Evolutionary conservation across 1,140 invertebrate species (phyloP), one percentile per base, ranked within the genome.

Genomic region (Meloidogyne hapla): DNA sequence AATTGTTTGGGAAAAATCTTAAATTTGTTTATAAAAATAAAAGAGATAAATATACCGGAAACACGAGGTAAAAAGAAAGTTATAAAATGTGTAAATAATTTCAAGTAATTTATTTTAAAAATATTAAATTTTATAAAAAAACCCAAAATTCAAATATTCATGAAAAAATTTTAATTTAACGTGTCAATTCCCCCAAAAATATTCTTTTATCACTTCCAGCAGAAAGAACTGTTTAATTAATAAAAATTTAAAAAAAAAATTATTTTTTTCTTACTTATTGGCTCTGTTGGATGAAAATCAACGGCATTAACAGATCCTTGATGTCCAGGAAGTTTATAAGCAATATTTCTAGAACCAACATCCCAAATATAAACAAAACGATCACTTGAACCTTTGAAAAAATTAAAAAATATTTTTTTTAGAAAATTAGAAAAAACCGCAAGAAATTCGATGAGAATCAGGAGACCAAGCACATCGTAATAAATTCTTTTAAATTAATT

Each of bases 241-340:
- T 6, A 73, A 65, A 15, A 72, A 26, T 6, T 45, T 13, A 65
- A 25, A 28, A 33, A 9, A 26, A 81, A n/a, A 61, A 38, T 18
- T 67, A 56, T 65, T 66, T 80, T 84, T 25, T 63, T 25, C 89
- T 90, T 89, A 93, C 92, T 87, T 72, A 99, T 93, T 9, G 96
- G 94, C 88, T 99, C 95, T 65, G 91, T 91, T 0, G 93, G 94
- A 90, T 99, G 96, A 85, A 99, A 98, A 88, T 95, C 93, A 1
- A 96, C 92, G 86, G 95, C 94, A 87, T 98, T 99, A 3, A 99
- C 94, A 79, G 94, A 94, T 25, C 96, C 97, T 88, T 94, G 93
- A 88, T 99, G 97, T 0, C 97, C 97, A 0, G 97, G 96, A 70
- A 99, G 89, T 89, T 96, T 98, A 88, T 99, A 99, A 3, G 97